Evolutionary conservation across 2,113 vertebrate genomes (phyloP).

Genomic region (Myotis yumanensis): DNA sequence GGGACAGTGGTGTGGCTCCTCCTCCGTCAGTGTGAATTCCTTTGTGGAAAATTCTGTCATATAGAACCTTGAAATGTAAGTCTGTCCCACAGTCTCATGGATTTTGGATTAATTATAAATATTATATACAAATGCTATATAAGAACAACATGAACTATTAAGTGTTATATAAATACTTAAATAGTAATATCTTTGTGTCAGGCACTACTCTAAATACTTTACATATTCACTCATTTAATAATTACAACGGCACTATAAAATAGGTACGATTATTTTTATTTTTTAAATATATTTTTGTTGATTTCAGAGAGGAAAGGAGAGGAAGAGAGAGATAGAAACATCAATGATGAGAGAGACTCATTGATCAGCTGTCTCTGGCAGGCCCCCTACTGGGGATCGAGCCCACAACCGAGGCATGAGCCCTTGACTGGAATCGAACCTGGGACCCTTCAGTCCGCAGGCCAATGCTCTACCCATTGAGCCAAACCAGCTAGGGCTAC

Average conservation of each 20-base stretch:
- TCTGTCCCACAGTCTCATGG: not conserved
- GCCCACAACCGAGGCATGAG: rapidly evolving
- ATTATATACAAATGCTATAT: not conserved
- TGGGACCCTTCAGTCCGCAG: not conserved
- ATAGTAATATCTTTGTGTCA: not conserved
- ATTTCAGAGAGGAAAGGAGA: not conserved
- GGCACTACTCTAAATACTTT: not conserved
- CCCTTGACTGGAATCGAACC: not conserved
- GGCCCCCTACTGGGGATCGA: not conserved
- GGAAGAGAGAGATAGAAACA: not conserved
- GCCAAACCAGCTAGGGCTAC: not conserved
- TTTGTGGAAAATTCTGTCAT: not conserved
- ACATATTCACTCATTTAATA: constrained; percentile 2
- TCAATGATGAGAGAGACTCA: not conserved
- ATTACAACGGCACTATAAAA: not conserved
- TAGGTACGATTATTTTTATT: constrained; percentile 23
- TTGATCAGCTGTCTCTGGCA: not conserved
- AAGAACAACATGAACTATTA: not conserved
- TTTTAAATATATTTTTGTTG: not conserved
- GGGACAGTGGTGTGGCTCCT: not conserved
- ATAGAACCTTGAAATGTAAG: not conserved
- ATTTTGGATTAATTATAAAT: constrained; percentile 34
- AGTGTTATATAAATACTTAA: not conserved
- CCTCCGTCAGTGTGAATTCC: not conserved
- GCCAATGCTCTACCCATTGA: not conserved